These are phyloP conservation scores for Numenius phaeopus DNA, from an alignment of 2,797 vertebrate species.

Conservation along the genomic window DNA sequence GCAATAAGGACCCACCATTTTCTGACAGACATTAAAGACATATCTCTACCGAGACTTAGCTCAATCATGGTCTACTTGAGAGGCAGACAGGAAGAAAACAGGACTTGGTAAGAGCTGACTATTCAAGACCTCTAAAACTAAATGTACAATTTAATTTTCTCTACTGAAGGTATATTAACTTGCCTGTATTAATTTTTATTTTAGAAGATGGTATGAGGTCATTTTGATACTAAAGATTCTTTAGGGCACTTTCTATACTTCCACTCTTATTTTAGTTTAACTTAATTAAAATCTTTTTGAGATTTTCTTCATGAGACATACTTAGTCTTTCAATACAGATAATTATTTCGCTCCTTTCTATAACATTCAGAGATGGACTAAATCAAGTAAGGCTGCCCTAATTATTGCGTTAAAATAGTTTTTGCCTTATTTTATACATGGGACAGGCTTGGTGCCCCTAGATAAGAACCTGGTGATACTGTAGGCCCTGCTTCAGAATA, in stretches of 20 bases:
- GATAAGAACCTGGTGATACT: background rate
- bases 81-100: background rate
- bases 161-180: background rate
- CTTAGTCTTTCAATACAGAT: background rate
- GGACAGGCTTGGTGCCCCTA: background rate
- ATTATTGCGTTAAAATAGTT: background rate
- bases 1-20: background rate
- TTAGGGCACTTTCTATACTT: background rate
- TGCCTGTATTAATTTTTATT: background rate
- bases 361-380: background rate
- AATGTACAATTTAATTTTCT: background rate
- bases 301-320: background rate
- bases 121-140: background rate
- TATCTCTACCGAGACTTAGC: background rate
- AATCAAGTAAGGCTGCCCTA: background rate
- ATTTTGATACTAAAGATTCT: conserved; percentile 1
- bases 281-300: conserved; percentile 42
- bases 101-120: background rate
- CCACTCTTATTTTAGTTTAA: background rate
- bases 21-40: background rate
- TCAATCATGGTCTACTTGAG: background rate
- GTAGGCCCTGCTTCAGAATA: background rate
- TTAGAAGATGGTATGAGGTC: background rate
- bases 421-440: background rate
- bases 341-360: background rate